Percentiles rank a stretch among this genome's conserved stretches.
phyloP scores from a whole-genome alignment of 1,140 invertebrate genomes.

The Lysiphlebus fabarum region DNA sequence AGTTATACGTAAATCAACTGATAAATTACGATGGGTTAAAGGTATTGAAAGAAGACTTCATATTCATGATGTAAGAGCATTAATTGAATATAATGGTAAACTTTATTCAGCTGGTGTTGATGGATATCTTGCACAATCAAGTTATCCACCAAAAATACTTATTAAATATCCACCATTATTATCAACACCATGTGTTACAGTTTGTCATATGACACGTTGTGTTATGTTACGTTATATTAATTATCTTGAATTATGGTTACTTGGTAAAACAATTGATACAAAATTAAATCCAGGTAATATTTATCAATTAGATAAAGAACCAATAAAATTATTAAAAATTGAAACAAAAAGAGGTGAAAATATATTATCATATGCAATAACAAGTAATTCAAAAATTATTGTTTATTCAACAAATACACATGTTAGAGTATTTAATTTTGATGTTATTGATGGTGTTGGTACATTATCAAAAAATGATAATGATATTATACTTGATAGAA shows the following conservation, averaged over 20 bases:
- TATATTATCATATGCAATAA: conserved; percentile 67
- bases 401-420: conserved; percentile 69
- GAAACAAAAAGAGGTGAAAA: conserved; percentile 61
- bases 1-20: conserved; percentile 59
- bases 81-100: conserved; percentile 63
- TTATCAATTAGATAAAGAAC: conserved; percentile 54
- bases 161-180: conserved; percentile 71
- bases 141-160: conserved; percentile 63
- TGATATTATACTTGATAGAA: conserved; percentile 34
- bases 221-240: conserved; percentile 69
- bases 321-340: conserved; percentile 65
- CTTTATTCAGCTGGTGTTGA: conserved; percentile 78
- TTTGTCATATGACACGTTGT: conserved; percentile 60
- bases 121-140: conserved; percentile 68
- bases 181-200: conserved; percentile 59
- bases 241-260: conserved; percentile 62
- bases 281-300: background rate
- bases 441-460: conserved; percentile 49
- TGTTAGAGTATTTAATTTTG: conserved; percentile 67
- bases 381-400: conserved; percentile 65
- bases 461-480: conserved; percentile 37
- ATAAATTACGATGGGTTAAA: conserved; percentile 71
- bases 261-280: conserved; percentile 48
- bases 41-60: conserved; percentile 75
- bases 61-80: conserved; percentile 76